Conservation (phyloP, 2,797 vertebrate species). For the Aldrovandia affinis region DNA sequence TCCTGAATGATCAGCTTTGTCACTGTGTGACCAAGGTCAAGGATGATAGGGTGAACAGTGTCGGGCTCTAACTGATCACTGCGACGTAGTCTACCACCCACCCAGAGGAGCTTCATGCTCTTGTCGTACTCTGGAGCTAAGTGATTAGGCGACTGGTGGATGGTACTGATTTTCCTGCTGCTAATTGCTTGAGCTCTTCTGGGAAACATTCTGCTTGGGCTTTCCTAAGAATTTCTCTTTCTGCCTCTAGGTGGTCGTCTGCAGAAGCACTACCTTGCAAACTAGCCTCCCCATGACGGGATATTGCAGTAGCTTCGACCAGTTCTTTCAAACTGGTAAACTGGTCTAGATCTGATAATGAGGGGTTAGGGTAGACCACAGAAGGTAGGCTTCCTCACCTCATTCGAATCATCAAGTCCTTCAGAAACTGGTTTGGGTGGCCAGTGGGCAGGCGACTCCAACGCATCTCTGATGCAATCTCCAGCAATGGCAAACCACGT, state of each 20-base stretch:
- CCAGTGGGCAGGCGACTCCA: slow-evolving; percentile 8
- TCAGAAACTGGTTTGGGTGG: not conserved
- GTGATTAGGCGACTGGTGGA: not conserved
- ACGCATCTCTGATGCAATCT: not conserved
- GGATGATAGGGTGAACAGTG: slow-evolving; percentile 24
- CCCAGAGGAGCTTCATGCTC: not conserved
- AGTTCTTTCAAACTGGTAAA: slow-evolving; percentile 18
- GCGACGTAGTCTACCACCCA: slow-evolving; percentile 4
- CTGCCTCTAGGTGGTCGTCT: not conserved
- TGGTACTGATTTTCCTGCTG: too few relatives aligned
- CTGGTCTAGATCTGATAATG: not conserved
- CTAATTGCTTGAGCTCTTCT: too few relatives aligned
- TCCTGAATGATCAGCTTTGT: slow-evolving; percentile 29
- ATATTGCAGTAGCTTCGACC: not conserved
- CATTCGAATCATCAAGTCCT: not conserved
- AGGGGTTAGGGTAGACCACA: not conserved
- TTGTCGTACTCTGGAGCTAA: too few relatives aligned
- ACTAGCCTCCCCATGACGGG: slow-evolving; percentile 2
- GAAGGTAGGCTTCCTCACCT: not conserved
- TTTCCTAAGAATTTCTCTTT: not conserved
- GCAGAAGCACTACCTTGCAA: not conserved
- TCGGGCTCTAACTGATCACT: not conserved
- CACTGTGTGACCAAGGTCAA: slow-evolving; percentile 6
- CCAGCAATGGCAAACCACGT: not conserved
- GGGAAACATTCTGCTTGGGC: too few relatives aligned